Evolutionary conservation across 2,888 invertebrate genomes (phyloP).

Genomic region (Diadromus collaris): DNA sequence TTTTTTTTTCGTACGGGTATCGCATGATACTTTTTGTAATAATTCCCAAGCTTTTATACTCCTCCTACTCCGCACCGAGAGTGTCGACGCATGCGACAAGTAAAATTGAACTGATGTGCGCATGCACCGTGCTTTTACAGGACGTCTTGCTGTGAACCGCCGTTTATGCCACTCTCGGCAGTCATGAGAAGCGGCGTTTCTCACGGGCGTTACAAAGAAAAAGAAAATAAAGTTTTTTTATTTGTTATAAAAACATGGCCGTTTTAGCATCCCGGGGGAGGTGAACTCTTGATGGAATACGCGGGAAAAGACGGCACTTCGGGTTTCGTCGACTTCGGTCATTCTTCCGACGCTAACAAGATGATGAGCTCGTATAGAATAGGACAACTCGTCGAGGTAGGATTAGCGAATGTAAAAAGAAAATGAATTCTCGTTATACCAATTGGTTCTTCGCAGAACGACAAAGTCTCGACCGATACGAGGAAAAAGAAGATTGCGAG

Average conservation of each 20-base stretch:
- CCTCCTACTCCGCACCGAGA: too few species aligned
- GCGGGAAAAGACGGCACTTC: conserved; percentile 86
- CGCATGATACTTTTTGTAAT: too few species aligned
- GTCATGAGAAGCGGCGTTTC: too few species aligned
- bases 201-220: not conserved
- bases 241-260: not conserved
- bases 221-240: not conserved
- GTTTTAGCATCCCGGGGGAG: conserved; percentile 87
- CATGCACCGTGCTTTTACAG: too few species aligned
- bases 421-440: not conserved
- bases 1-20: too few species aligned
- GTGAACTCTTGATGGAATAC: conserved; percentile 83
- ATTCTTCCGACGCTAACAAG: conserved; percentile 84
- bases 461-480: conserved; percentile 59
- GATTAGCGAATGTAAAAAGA: not conserved
- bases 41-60: too few species aligned
- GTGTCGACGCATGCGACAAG: too few species aligned
- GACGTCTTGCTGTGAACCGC: too few species aligned
- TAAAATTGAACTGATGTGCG: too few species aligned
- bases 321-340: conserved; percentile 85
- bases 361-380: conserved; percentile 84
- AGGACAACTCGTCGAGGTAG: conserved; percentile 85
- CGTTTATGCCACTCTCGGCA: too few species aligned
- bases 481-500: conserved; percentile 47
- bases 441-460: conserved; percentile 58